phyloP scores from a whole-genome alignment of 2,797 vertebrate genomes.

The Hemibagrus guttatus region DNA sequence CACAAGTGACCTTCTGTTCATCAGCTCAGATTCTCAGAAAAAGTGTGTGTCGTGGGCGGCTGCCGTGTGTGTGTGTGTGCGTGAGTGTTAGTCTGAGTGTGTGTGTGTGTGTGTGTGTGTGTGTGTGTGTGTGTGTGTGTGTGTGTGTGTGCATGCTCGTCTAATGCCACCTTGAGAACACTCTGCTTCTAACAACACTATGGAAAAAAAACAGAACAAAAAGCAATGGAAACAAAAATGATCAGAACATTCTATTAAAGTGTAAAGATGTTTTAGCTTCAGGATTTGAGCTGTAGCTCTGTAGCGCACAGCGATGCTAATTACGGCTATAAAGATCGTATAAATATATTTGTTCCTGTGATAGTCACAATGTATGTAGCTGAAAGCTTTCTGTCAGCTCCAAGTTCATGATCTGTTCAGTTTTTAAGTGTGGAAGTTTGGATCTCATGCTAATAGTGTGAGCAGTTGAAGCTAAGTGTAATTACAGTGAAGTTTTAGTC shows the following conservation, averaged over 20 bases:
- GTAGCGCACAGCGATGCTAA: background rate
- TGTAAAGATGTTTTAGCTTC: background rate
- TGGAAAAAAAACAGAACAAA: constrained; percentile 19
- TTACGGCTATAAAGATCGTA: background rate
- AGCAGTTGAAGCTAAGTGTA: background rate
- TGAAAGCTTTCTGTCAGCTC: background rate
- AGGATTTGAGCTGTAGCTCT: background rate
- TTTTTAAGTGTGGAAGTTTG: background rate
- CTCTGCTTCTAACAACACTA: constrained; percentile 38
- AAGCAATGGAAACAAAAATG: background rate
- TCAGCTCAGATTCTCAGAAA: constrained; percentile 70
- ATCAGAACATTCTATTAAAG: background rate
- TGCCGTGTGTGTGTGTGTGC: constrained; percentile 55
- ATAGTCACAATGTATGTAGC: background rate
- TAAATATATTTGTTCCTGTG: background rate
- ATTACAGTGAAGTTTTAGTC: background rate
- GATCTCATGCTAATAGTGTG: background rate
- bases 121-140: background rate
- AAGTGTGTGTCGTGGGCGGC: constrained; percentile 81
- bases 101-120: constrained; percentile 16
- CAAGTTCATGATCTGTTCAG: background rate
- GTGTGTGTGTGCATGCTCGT: constrained; percentile 20
- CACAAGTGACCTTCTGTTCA: constrained; percentile 55
- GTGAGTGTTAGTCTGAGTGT: background rate
- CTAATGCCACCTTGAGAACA: constrained; percentile 39